Evolutionary conservation across 2,113 vertebrate species (phyloP), one percentile per base, ranked within the genome.

Genomic region (Alethe diademata): DNA sequence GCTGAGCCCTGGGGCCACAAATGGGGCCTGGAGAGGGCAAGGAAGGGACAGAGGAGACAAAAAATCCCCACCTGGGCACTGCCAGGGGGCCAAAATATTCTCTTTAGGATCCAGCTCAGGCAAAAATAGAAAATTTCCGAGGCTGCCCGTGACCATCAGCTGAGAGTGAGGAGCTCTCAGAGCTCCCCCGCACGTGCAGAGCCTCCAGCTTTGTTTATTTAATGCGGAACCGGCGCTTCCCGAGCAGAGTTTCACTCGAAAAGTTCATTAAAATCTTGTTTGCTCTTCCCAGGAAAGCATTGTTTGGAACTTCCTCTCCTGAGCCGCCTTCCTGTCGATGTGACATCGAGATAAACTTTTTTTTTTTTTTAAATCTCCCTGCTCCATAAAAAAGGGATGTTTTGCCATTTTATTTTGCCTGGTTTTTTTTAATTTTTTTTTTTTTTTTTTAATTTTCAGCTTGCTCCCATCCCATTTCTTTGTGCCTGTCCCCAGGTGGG

Each of bases 201-300:
- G 2, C 66, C 66, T 50, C 56, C 54, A 2, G 51, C 17, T 8
- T 25, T 19, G 35, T 74, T 57, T 35, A 6, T 80, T 66, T 29
- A 4, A 11, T 0, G 1, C n/a, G 1, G 18, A 64, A 0, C 4
- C 9, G 14, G 4, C 7, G 1, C n/a, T 78, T 50, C 73, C 78
- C 31, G 6, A 14, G 19, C 65, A 1, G 24, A 38, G 24, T 54
- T 71, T 47, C 61, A 0, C 33, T 31, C 0, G 1, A 10, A 38
- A 17, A 4, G 11, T 7, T 40, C 14, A 4, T 4, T 4, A 12
- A 4, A 33, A 5, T 12, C 2, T 2, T 1, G 12, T 0, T 89
- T 88, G 83, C 7, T 0, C 9, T 42, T 33, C 26, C 2, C 50
- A 29, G 53, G 48, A 45, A 1, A n/a, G 9, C 5, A 4, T 51